phyloP scores from a whole-genome alignment of 2,888 invertebrate genomes.

The Coelopa pilipes region DNA sequence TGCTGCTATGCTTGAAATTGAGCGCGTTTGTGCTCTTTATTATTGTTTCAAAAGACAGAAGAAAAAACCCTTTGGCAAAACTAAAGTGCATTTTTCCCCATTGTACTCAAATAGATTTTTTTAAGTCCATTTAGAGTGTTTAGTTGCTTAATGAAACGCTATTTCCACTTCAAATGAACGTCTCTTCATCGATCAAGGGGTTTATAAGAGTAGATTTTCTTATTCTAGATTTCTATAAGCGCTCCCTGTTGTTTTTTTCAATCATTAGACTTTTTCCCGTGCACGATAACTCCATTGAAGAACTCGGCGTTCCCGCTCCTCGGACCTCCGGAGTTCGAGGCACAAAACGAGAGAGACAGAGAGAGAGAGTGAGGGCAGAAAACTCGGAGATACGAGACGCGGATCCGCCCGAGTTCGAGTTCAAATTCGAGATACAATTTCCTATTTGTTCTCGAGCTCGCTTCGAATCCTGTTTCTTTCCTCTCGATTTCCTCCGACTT shows the following conservation, averaged over 20 bases:
- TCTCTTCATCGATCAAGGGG: too few species aligned
- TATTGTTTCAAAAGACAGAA: neutral
- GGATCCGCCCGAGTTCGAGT: too few species aligned
- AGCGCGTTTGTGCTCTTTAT: neutral
- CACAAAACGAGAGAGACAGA: too few species aligned
- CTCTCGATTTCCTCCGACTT: neutral
- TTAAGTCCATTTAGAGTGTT: neutral
- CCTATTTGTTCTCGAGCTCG: slow-evolving; percentile 1
- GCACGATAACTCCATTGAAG: neutral
- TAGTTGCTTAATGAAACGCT: neutral
- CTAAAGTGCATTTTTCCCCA: neutral
- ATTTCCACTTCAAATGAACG: neutral
- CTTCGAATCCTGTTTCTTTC: neutral
- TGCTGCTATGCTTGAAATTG: too few species aligned
- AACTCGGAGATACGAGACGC: too few species aligned
- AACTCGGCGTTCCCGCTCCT: neutral
- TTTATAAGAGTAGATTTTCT: neutral
- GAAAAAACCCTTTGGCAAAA: neutral
- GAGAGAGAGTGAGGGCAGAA: too few species aligned
- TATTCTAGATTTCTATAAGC: neutral
- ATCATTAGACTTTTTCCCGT: neutral
- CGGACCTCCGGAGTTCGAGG: neutral
- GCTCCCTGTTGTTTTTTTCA: neutral
- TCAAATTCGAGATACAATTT: slow-evolving; percentile 8
- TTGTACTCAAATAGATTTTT: too few species aligned